phyloP scores from a whole-genome alignment of 92 coral and sea anemone genomes.

The Virgularia gustaviana region DNA sequence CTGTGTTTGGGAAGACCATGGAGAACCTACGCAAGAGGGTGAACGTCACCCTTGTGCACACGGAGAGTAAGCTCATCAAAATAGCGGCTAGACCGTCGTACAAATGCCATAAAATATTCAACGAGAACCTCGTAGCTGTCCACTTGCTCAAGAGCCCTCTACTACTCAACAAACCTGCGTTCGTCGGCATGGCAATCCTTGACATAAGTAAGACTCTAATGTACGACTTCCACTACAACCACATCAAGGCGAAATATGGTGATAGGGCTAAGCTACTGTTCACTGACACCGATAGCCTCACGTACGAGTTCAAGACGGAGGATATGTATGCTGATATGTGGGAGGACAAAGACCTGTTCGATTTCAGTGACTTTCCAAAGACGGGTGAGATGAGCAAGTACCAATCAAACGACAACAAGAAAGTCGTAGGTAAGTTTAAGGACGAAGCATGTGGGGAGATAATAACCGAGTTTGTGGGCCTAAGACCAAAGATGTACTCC shows the following conservation, averaged over 20 bases:
- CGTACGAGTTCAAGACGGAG: constrained; percentile 11
- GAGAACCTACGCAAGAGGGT: constrained; percentile 12
- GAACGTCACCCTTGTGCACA: constrained; percentile 1
- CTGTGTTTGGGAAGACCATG: constrained; percentile 10
- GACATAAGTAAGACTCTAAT: constrained; percentile 26
- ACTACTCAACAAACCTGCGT: background rate
- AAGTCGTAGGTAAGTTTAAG: no score
- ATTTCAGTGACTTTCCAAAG: background rate
- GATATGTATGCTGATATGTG: background rate
- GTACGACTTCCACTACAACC: constrained; percentile 43
- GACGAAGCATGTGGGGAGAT: no score
- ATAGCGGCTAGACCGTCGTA: background rate
- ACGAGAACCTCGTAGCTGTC: background rate
- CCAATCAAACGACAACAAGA: no score
- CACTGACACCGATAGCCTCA: constrained; percentile 28
- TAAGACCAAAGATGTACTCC: no score
- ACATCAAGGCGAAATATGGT: constrained; percentile 11
- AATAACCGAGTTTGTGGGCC: no score
- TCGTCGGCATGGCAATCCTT: background rate
- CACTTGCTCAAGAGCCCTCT: background rate
- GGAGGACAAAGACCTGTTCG: constrained; percentile 2
- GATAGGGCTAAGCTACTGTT: constrained; percentile 11
- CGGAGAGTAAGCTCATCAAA: background rate
- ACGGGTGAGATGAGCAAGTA: no score
- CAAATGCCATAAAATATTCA: background rate